Base-by-base conservation (phyloP, 2,113 vertebrate species). In the Phylloscopus whistleri region DNA sequence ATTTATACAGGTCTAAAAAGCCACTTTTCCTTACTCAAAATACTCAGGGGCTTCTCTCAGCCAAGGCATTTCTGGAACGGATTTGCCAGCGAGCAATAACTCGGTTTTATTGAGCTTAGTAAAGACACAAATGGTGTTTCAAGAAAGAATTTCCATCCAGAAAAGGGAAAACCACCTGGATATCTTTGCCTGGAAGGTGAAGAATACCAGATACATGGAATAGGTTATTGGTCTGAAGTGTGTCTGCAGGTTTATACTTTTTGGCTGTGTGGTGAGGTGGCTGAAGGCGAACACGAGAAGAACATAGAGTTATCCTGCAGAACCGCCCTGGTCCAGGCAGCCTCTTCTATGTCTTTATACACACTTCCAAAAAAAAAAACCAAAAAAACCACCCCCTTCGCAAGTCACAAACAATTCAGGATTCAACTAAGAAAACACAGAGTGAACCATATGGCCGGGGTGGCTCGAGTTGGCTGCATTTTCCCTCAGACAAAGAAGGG, bases 391-490 rank as follows among this genome's bases (percentile, higher is more conserved):
- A 17, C 23, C 20, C 43, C 96, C 95, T 97, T 90, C 60, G 94
- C 97, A 94, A 98, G 97, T 97, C 97, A 97, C 95, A 98, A 98
- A 98, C 97, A 98, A 98, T 98, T 97, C 97, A 95, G 97, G 97
- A 97, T 98, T 98, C 96, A 97, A 97, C 97, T 97, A 98, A 97
- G 97, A 98, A 98, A 98, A 98, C 98, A 98, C 98, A 97, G 98
- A 98, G 98, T 97, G 98, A 98, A 98, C 97, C 98, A 98, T 98
- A 98, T 98, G 98, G 98, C 98, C 94, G 77, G 97, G 98, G 98
- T 98, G 98, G 97, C 98, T 98, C 93, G 96, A 98, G 97, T 98
- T 98, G 98, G 98, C 98, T 97, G 98, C 98, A 98, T 98, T 98
- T 98, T 98, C 97, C 93, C 85, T 60, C 96, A 98, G 97, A 98